Percentiles rank a stretch among this genome's conserved stretches.
Evolutionary conservation across 2,888 invertebrate species (phyloP).

Genomic region (Fragum whitleyi): DNA sequence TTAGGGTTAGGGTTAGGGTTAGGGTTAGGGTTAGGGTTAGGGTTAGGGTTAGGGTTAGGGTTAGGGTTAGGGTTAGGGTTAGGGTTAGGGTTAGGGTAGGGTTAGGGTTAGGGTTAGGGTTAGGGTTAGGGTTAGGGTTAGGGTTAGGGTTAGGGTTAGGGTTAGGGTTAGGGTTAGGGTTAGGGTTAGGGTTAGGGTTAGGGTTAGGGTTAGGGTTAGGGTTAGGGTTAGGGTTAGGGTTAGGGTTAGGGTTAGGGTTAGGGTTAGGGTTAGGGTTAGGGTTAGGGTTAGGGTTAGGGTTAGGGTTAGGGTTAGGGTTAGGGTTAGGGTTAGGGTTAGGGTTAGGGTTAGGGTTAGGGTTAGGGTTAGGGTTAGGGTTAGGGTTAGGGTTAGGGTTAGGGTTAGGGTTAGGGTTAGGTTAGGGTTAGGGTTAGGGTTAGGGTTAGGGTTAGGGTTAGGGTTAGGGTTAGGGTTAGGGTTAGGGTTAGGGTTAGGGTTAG

Average conservation of each 20-base stretch:
- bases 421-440: conserved; percentile 67
- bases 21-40: conserved; percentile 60
- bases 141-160: conserved; percentile 65
- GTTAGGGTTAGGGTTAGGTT: conserved; percentile 55
- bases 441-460: conserved; percentile 72
- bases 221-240: conserved; percentile 36
- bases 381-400: conserved; percentile 58
- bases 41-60: conserved; percentile 69
- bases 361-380: conserved; percentile 38
- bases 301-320: conserved; percentile 61
- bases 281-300: conserved; percentile 56
- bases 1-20: conserved; percentile 55
- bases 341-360: conserved; percentile 47
- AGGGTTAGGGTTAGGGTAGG: conserved; percentile 65
- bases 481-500: conserved; percentile 62
- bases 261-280: conserved; percentile 61
- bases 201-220: conserved; percentile 57
- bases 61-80: conserved; percentile 70
- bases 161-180: conserved; percentile 62
- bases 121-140: conserved; percentile 68
- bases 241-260: conserved; percentile 26
- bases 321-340: conserved; percentile 61
- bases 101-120: conserved; percentile 67
- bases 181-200: conserved; percentile 56
- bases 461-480: conserved; percentile 70